These are phyloP conservation scores for Physeter macrocephalus DNA, from an alignment of 2,113 vertebrate species.

Conservation along the genomic window DNA sequence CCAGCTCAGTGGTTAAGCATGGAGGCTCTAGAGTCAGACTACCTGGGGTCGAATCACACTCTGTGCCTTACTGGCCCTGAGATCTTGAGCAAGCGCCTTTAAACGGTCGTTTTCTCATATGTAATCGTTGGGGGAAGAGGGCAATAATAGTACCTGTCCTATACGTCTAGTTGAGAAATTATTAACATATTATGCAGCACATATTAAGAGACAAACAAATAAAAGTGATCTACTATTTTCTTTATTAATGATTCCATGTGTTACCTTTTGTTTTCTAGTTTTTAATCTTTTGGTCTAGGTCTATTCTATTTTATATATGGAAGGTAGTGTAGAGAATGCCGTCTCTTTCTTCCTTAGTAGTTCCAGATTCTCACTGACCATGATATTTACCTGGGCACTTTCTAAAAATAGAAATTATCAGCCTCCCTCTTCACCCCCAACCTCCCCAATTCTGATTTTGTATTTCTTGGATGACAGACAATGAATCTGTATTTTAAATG, in stretches of 20 bases:
- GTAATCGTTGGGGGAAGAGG: neutral
- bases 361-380: neutral
- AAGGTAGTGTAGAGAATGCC: neutral
- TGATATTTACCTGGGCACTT: neutral
- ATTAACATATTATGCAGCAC: neutral
- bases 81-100: neutral
- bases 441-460: neutral
- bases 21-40: neutral
- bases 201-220: neutral
- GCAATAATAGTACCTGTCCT: neutral
- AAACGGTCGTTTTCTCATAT: neutral
- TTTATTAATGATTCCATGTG: neutral
- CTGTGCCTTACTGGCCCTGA: neutral
- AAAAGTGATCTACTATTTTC: neutral
- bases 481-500: neutral
- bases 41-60: neutral
- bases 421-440: rapidly evolving
- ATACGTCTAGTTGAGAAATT: neutral
- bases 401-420: neutral
- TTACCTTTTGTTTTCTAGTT: neutral
- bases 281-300: neutral
- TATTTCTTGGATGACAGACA: neutral
- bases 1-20: neutral
- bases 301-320: neutral
- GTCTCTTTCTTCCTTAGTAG: neutral